Evolutionary conservation across 2,888 invertebrate genomes (phyloP), one percentile per base, ranked within the genome.

Genomic region (Platycheirus albimanus): DNA sequence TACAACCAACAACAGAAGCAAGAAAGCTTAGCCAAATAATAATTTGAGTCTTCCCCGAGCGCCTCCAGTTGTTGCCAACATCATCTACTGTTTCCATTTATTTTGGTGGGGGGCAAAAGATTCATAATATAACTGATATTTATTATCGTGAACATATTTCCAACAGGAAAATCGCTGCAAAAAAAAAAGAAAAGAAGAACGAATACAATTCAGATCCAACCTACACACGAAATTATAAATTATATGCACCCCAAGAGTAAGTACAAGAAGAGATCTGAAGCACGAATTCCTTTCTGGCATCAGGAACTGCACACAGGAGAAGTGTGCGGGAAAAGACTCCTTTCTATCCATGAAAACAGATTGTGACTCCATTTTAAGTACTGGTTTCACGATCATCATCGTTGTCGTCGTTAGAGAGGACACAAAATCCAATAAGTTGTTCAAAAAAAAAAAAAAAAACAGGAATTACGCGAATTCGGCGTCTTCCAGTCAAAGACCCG

Each of bases 21-120:
- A 76, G 81, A 78, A 83, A 83, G 78, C 72, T 83, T 72, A 74
- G 78, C 72, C 72, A 69, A 83, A 83, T 56, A 72, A 79, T 52
- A 72, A 72, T 66, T 61, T 58, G 41, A 58, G 58, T 36, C 13
- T 6, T 28, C 28, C 28, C 20, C 47, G 28, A 64, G 63, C 54
- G 15, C 20, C 63, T 10, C 10, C 15, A 24, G 28, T 41, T 49
- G 54, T 70, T 64, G 43, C 54, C 52, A 28, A 33, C 54, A 54
- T n/a, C n/a, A n/a, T n/a, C n/a, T n/a, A 36, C n/a, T 56, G 10
- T 56, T 38, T 38, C 56, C 8, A 56, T 56, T 41, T 10, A 58
- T 66, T 47, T 7, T 24, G 20, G 45, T 47, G 8, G 36, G 49
- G n/a, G 51, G 28, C 36, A 38, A 19, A 36, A 33, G 36, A 47